These are phyloP conservation scores for Chaunax sp. DNA, from an alignment of 2,797 vertebrate species.

Conservation along the genomic window DNA sequence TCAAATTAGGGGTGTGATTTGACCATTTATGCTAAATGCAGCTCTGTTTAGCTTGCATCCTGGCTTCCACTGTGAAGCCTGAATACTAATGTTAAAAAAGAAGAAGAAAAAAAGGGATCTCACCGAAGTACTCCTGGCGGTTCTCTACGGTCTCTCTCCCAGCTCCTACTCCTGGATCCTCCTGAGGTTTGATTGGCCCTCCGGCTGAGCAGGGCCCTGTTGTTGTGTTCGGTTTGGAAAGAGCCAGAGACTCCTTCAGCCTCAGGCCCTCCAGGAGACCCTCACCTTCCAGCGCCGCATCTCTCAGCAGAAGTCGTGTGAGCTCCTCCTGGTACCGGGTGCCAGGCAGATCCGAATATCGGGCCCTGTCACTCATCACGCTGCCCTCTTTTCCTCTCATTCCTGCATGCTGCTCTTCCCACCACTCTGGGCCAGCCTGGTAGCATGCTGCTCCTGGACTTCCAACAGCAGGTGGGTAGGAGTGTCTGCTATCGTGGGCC, in stretches of 20 bases:
- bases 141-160: conserved; percentile 76
- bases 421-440: conserved; percentile 80
- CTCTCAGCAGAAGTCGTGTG: conserved; percentile 79
- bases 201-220: conserved; percentile 44
- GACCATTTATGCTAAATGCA: conserved; percentile 9
- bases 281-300: conserved; percentile 78
- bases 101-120: conserved; percentile 53
- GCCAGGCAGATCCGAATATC: conserved; percentile 84
- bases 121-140: conserved; percentile 90
- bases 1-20: conserved; percentile 30
- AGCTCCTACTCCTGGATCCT: conserved; percentile 67
- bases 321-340: conserved; percentile 85
- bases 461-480: conserved; percentile 88
- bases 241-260: conserved; percentile 74
- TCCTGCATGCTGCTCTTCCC: conserved; percentile 76
- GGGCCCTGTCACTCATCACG: conserved; percentile 68
- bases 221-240: conserved; percentile 54
- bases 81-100: conserved; percentile 10
- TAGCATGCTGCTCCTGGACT: conserved; percentile 78
- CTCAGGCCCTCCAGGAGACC: conserved; percentile 79
- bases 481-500: conserved; percentile 86
- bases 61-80: not conserved
- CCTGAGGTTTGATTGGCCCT: conserved; percentile 68
- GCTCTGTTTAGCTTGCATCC: not conserved
- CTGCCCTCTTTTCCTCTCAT: conserved; percentile 73